Evolutionary conservation across 2,888 invertebrate genomes (phyloP), one percentile per base, ranked within the genome.

Genomic region (Monoplex corrugatus): DNA sequence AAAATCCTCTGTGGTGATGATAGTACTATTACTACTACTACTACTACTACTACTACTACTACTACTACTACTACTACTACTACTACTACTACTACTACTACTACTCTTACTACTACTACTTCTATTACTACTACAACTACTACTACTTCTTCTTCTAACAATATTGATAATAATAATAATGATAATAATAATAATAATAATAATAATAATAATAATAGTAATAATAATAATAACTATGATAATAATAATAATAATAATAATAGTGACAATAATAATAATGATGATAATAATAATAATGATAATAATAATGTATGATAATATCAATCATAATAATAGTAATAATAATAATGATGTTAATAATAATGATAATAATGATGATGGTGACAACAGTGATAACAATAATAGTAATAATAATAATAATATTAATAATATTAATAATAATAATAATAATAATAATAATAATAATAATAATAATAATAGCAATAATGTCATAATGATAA

Each of bases 31-130:
- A n/a, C n/a, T n/a, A n/a, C n/a, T 50, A 50, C 50, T 50, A 50
- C 50, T 75, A 75, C 32, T 75, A 75, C 32, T 75, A 75, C 32
- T 75, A 75, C 32, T 75, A 75, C 32, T 75, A 75, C 32, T 75
- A 75, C 32, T 75, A 75, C 32, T 75, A 75, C n/a, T 75, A 75
- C 32, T 75, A 75, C 32, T 75, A 75, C 32, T 75, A 75, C 32
- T 75, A 75, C 32, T 75, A 75, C 32, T 75, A 75, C 32, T 75
- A 75, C 32, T 75, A 75, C 32, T 75, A 75, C 32, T 75, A 75
- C 32, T 75, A 75, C 32, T 75, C 8, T 19, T 50, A 50, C 50
- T 50, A 50, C 50, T 50, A 50, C 50, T 50, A 50, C 50, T 50
- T 13, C 50, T 50, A 50, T 13, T 50, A 50, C 8, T 50, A 50